Evolutionary conservation across 2,797 vertebrate genomes (phyloP).

Genomic region (Tympanoctomys barrerae): DNA sequence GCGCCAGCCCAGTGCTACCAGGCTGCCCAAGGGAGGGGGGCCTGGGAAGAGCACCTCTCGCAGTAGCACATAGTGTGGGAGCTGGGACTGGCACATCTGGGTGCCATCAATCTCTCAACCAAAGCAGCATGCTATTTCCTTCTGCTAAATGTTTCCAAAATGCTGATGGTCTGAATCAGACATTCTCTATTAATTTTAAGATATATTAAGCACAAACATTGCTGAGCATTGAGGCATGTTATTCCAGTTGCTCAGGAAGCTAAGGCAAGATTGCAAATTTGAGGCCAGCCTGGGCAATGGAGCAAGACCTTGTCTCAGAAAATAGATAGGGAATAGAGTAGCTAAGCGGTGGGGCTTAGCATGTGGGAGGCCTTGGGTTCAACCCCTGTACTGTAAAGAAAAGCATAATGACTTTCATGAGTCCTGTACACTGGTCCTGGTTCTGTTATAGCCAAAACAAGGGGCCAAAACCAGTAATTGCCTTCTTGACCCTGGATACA

Average conservation of each 20-base stretch:
- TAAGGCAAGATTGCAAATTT: neutral
- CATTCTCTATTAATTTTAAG: neutral
- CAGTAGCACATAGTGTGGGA: slow-evolving; percentile 87
- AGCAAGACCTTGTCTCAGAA: neutral
- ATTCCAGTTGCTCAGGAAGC: neutral
- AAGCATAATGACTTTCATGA: neutral
- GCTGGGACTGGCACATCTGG: neutral
- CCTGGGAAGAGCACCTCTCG: slow-evolving; percentile 92
- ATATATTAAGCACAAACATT: neutral
- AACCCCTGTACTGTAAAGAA: neutral
- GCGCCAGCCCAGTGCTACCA: slow-evolving; percentile 93
- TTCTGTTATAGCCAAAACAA: neutral
- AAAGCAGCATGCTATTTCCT: neutral
- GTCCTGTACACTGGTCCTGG: neutral
- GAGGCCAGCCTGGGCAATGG: neutral
- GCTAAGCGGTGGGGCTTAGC: neutral
- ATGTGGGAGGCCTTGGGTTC: neutral
- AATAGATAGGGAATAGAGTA: neutral
- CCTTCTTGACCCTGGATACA: neutral
- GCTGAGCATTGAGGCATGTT: neutral
- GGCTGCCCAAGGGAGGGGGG: slow-evolving; percentile 91
- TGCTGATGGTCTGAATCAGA: neutral
- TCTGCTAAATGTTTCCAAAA: neutral
- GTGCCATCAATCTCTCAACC: neutral
- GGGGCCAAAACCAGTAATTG: neutral